Evolutionary conservation across 2,113 vertebrate genomes (phyloP).

Genomic region (Myrmecobius fasciatus): DNA sequence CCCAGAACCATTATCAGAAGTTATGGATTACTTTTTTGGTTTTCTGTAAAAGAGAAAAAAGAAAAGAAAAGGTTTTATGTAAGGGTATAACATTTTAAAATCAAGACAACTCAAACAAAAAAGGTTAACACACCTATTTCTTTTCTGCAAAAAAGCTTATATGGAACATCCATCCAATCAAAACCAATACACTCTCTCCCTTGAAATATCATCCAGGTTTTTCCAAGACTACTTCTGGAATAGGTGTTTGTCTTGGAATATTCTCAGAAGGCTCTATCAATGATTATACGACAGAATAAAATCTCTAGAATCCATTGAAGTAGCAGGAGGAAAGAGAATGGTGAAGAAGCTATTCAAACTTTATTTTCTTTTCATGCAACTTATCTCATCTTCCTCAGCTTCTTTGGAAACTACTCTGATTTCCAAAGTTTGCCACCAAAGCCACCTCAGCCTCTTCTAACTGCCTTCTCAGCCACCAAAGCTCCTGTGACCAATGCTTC

Average conservation of each 20-base stretch:
- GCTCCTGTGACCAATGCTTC: no score
- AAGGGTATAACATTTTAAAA: background rate
- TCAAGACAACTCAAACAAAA: background rate
- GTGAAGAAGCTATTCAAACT: background rate
- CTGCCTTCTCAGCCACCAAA: background rate
- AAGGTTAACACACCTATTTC: background rate
- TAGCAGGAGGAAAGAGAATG: background rate
- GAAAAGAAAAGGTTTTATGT: background rate
- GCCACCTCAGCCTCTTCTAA: background rate
- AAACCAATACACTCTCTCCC: background rate
- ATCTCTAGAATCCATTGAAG: background rate
- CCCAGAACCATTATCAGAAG: background rate
- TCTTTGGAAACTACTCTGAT: no score
- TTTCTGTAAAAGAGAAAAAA: background rate
- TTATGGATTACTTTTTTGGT: background rate
- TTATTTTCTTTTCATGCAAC: background rate
- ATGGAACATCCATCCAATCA: background rate
- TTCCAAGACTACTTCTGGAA: background rate
- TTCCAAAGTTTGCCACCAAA: no score
- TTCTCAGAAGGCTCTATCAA: background rate
- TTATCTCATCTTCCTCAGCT: background rate
- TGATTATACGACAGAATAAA: background rate
- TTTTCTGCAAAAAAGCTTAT: background rate
- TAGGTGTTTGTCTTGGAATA: background rate
- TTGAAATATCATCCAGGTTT: background rate